These are phyloP conservation scores for Megalops cyprinoides DNA, from an alignment of 2,797 vertebrate species.

Conservation along the genomic window DNA sequence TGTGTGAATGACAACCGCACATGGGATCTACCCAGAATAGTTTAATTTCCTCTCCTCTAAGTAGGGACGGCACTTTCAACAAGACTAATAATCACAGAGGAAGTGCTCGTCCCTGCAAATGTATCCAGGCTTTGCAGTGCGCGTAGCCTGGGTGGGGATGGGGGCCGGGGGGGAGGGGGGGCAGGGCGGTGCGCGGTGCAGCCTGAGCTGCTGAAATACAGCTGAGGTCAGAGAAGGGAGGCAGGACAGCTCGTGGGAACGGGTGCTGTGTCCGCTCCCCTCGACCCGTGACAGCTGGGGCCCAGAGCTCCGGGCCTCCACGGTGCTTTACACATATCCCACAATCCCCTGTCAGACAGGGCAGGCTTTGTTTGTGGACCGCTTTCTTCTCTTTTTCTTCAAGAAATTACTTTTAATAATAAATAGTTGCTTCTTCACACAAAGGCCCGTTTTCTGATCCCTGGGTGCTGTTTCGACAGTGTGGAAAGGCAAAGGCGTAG, in stretches of 20 bases:
- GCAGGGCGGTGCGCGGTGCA: constrained; percentile 42
- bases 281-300: constrained; percentile 57
- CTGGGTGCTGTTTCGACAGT: neutral
- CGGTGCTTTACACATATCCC: constrained; percentile 17
- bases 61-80: neutral
- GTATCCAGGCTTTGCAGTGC: constrained; percentile 4
- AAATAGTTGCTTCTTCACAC: neutral
- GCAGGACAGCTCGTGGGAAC: constrained; percentile 70
- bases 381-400: neutral
- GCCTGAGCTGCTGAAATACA: constrained; percentile 45
- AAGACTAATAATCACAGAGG: neutral
- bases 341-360: neutral
- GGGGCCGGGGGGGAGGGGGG: neutral
- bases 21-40: neutral
- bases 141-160: neutral
- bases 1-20: too few species aligned
- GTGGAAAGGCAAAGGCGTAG: neutral
- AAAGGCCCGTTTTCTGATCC: neutral
- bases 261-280: constrained; percentile 50
- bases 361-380: neutral
- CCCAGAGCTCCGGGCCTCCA: constrained; percentile 49
- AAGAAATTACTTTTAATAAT: neutral
- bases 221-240: constrained; percentile 64
- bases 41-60: constrained; percentile 24
- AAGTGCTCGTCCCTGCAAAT: constrained; percentile 11